A percentile compares a stretch with the other conserved stretches of the same genome.
phyloP scores from a whole-genome alignment of 2,888 invertebrate genomes.

The Dyspetes luteomarginatus region DNA sequence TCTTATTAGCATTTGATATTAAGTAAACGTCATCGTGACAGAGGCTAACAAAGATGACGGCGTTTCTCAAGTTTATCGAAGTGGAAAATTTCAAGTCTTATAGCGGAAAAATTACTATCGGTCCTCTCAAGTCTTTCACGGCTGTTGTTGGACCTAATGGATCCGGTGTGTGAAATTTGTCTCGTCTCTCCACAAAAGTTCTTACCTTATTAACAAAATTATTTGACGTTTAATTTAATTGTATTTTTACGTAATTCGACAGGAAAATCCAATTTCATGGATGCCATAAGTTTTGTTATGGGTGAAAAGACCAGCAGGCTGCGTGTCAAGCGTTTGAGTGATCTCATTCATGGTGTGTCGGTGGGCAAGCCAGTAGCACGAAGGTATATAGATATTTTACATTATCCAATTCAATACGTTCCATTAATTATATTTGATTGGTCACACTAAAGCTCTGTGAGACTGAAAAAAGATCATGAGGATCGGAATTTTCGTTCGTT shows the following conservation, averaged over 20 bases:
- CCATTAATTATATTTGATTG: no score
- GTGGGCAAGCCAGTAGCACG: slow-evolving; percentile 96
- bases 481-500: no score
- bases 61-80: slow-evolving; percentile 96
- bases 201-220: no score
- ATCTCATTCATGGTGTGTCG: slow-evolving; percentile 99
- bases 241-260: slow-evolving; percentile 69
- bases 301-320: slow-evolving; percentile 98
- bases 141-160: slow-evolving; percentile 99
- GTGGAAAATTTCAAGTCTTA: slow-evolving; percentile 99
- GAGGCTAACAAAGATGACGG: slow-evolving; percentile 93
- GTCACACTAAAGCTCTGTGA: no score
- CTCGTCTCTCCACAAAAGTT: not conserved
- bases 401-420: no score
- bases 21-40: no score
- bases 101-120: slow-evolving; percentile 95
- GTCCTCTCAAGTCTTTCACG: slow-evolving; percentile 97
- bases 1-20: no score
- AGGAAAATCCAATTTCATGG: slow-evolving; percentile 99
- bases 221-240: slow-evolving; percentile 6
- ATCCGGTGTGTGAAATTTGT: slow-evolving; percentile 88
- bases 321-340: slow-evolving; percentile 96
- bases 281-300: slow-evolving; percentile 99
- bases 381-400: slow-evolving; percentile 84
- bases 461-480: no score